Percentiles rank a stretch among this genome's conserved stretches.
Evolutionary conservation across 2,113 vertebrate species (phyloP).

Genomic region (Alectura lathami): DNA sequence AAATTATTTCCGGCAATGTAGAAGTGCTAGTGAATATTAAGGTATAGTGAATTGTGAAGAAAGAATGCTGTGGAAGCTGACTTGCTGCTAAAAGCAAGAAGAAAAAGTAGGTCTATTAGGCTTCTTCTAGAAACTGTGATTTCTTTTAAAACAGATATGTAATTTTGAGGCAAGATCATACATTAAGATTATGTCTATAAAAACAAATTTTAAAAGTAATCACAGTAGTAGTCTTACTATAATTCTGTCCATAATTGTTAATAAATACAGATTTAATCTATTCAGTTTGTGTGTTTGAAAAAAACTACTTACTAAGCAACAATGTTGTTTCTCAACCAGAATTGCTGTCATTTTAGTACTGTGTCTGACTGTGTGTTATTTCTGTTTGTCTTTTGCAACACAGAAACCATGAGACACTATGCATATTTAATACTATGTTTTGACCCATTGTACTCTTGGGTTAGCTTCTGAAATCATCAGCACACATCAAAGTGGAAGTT

Average conservation of each 20-base stretch:
- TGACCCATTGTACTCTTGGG: background rate
- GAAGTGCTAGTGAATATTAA: background rate
- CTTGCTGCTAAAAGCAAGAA: background rate
- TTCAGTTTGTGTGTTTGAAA: background rate
- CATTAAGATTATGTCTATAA: background rate
- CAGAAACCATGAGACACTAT: background rate
- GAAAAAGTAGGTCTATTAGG: background rate
- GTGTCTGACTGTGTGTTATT: background rate
- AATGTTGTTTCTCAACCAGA: background rate
- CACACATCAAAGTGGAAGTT: background rate
- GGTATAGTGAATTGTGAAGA: background rate
- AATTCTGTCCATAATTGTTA: background rate
- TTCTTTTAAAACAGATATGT: background rate
- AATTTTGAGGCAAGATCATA: background rate
- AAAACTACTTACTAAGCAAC: background rate
- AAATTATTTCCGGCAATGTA: background rate
- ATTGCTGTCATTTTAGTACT: background rate
- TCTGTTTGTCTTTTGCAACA: background rate
- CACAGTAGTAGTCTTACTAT: background rate
- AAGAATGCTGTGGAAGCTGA: background rate
- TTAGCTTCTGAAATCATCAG: background rate
- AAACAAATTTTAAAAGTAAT: background rate
- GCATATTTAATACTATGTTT: background rate
- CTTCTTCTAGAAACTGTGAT: background rate
- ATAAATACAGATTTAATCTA: background rate